Evolutionary conservation across 2,797 vertebrate genomes (phyloP).

Genomic region (Platalea minor): DNA sequence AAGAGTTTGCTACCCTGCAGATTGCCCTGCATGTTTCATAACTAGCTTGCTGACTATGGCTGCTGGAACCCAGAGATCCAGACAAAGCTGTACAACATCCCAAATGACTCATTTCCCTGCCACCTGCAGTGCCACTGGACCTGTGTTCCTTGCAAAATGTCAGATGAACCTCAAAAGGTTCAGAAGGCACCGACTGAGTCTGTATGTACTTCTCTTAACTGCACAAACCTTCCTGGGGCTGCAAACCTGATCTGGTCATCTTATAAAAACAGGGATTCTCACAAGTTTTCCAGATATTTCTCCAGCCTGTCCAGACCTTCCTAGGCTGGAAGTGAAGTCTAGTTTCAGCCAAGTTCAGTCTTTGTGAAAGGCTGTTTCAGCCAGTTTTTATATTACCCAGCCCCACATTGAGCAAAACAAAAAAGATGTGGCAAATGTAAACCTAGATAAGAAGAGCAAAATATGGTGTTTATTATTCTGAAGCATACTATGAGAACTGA

Average conservation of each 20-base stretch:
- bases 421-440: not conserved
- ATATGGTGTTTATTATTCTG: not conserved
- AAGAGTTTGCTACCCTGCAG: constrained; percentile 10
- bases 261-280: not conserved
- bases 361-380: not conserved
- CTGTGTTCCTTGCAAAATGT: not conserved
- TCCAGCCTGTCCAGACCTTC: not conserved
- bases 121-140: not conserved
- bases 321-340: not conserved
- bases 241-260: not conserved
- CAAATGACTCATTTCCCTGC: not conserved
- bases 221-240: not conserved
- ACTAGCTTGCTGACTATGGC: not conserved
- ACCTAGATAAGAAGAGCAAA: not conserved
- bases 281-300: not conserved
- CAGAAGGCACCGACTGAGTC: not conserved
- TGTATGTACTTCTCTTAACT: not conserved
- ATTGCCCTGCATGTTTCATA: not conserved
- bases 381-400: not conserved
- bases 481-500: not conserved
- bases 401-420: not conserved
- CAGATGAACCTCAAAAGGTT: not conserved
- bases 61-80: not conserved
- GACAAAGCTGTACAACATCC: constrained; percentile 25
- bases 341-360: not conserved